These are phyloP conservation scores for Monodelphis domestica DNA, from an alignment of 2,797 vertebrate genomes.

Conservation along the genomic window DNA sequence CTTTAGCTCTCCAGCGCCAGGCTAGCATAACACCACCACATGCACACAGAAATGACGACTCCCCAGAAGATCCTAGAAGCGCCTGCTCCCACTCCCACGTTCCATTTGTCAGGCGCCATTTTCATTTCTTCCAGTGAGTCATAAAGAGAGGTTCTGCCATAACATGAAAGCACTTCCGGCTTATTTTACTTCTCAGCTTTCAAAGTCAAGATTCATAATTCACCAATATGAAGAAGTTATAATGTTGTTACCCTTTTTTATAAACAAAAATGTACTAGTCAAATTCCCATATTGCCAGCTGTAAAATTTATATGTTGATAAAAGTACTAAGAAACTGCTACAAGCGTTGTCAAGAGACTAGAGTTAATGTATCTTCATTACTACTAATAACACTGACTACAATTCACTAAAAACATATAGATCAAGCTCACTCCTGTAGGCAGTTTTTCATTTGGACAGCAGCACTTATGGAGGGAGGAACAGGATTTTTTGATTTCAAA, in stretches of 20 bases:
- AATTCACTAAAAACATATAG: slow-evolving; percentile 66
- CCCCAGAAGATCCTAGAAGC: background rate
- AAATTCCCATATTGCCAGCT: slow-evolving; percentile 77
- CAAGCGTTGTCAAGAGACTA: slow-evolving; percentile 69
- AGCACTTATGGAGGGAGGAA: slow-evolving; percentile 67
- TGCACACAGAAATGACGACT: background rate
- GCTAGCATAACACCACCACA: background rate
- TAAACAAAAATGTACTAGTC: slow-evolving; percentile 77
- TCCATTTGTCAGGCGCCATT: background rate
- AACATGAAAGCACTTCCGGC: slow-evolving; percentile 15
- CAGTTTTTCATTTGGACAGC: slow-evolving; percentile 69
- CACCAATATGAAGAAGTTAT: slow-evolving; percentile 77
- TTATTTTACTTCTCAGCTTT: slow-evolving; percentile 59
- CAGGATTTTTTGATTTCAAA: slow-evolving; percentile 48
- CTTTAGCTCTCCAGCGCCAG: background rate
- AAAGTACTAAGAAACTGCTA: slow-evolving; percentile 73
- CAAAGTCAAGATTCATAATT: slow-evolving; percentile 74
- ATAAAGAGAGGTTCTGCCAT: background rate
- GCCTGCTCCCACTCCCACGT: background rate
- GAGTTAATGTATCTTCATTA: slow-evolving; percentile 75
- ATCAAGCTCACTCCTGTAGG: slow-evolving; percentile 56
- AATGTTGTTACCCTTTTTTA: slow-evolving; percentile 77
- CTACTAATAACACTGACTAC: slow-evolving; percentile 66
- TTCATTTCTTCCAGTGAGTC: background rate
- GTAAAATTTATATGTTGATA: slow-evolving; percentile 78